These are phyloP conservation scores for Drosophila neutralis DNA, from an alignment of 2,888 invertebrate species.

Conservation along the genomic window DNA sequence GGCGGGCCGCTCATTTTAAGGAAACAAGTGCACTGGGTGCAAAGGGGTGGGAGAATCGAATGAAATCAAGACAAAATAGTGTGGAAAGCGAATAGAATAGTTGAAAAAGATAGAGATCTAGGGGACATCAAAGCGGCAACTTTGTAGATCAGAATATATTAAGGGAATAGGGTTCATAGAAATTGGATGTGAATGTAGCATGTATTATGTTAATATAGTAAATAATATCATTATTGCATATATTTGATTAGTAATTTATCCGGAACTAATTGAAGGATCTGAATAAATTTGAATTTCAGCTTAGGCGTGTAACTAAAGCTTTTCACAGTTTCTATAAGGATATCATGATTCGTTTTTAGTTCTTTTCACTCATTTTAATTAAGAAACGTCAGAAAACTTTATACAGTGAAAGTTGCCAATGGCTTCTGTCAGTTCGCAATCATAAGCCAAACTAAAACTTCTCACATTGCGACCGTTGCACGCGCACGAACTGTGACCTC, in stretches of 20 bases:
- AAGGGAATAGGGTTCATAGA: conserved; percentile 9
- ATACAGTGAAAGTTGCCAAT: conserved; percentile 10
- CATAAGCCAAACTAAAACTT: conserved; percentile 33
- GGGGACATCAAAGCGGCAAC: conserved; percentile 42
- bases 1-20: conserved; percentile 23
- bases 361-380: conserved; percentile 16
- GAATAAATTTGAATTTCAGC: neutral
- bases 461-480: conserved; percentile 54
- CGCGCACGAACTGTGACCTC: conserved; percentile 70
- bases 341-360: neutral
- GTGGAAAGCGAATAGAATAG: conserved; percentile 31
- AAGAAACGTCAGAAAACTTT: neutral
- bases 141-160: neutral
- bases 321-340: neutral
- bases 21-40: conserved; percentile 44
- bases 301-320: neutral
- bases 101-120: conserved; percentile 28
- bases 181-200: neutral
- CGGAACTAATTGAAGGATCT: neutral
- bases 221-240: neutral
- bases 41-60: neutral
- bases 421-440: conserved; percentile 35
- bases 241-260: neutral
- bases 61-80: conserved; percentile 17
- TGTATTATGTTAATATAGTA: neutral